Evolutionary conservation across 92 coral and sea anemone genomes (phyloP), one percentile per base, ranked within the genome.

Genomic region (Epizoanthus stellaris): DNA sequence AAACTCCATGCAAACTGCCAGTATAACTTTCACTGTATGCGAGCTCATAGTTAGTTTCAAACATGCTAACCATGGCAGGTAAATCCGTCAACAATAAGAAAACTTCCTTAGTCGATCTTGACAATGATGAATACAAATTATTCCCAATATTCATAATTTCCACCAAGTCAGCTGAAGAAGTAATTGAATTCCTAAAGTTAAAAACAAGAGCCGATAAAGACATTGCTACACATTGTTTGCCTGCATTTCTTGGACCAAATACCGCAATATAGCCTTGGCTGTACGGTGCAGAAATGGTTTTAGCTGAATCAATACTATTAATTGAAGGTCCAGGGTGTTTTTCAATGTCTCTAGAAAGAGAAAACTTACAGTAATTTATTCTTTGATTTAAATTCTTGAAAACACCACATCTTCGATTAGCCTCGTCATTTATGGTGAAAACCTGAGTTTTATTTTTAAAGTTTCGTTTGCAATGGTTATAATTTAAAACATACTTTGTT

Each of bases 21-120:
- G 36, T 79, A 79, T 79, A 79, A 79, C 83, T 61, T 79, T 79
- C 83, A 79, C 71, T 79, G 83, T 61, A 79, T 25, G 58, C 43
- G 57, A 62, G 66, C 80, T 74, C 61, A 40, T 74, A 74, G 83
- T 59, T 79, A 59, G 54, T 79, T 67, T 79, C 70, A 79, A 52
- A 20, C 30, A 53, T 20, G 17, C 34, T 59, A 6, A 77, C 66
- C 42, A 59, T 58, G 42, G 64, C 60, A 15, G 82, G 82, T 0
- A 77, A 36, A n/a, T 77, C 82, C 4, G 82, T 77, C 17, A 77
- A 67, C 60, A 77, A 59, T 49, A 77, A 77, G 60, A 56, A 77
- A 17, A 6, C 36, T 77, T 76, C 65, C 25, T 67, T 34, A 42
- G 82, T 42, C n/a, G 60, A 6, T 45, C 82, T 76, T 76, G 25